Conservation (phyloP, 2,113 vertebrate species). For the Dolichallabes microphthalmus region DNA sequence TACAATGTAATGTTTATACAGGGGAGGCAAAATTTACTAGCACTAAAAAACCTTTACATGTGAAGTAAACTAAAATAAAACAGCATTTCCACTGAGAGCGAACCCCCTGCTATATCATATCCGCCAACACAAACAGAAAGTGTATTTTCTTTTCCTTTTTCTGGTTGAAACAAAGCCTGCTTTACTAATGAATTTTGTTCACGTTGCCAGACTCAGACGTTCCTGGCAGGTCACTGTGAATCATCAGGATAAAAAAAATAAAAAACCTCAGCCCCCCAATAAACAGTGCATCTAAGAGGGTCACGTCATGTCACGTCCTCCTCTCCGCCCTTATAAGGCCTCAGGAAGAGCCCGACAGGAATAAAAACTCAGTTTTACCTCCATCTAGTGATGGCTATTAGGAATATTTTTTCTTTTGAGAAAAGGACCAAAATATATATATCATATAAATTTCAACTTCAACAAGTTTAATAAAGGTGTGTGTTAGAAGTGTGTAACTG, state of each 20-base stretch:
- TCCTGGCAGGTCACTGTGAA: conserved; percentile 20
- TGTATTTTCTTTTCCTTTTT: too few species aligned
- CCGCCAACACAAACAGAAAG: background rate
- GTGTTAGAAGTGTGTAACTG: background rate
- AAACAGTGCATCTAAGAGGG: background rate
- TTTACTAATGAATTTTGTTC: conserved; percentile 10
- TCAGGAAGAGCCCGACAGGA: background rate
- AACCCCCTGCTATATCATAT: background rate
- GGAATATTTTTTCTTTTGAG: background rate
- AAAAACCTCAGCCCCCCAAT: background rate
- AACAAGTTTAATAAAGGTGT: background rate
- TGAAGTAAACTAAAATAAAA: background rate
- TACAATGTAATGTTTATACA: background rate
- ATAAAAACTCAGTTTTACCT: conserved; percentile 26
- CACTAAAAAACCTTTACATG: background rate
- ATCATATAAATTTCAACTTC: background rate
- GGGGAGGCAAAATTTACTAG: background rate
- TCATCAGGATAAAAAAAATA: background rate
- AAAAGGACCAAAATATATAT: background rate
- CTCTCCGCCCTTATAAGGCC: background rate
- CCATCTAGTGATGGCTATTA: conserved; percentile 25
- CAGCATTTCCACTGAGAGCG: background rate
- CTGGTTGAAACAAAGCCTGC: too few species aligned
- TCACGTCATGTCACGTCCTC: background rate
- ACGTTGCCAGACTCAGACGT: background rate